A percentile compares a stretch with the other conserved stretches of the same genome.
Evolutionary conservation across 92 coral and sea anemone genomes (phyloP).

Genomic region (Anthopleura xanthogrammica): DNA sequence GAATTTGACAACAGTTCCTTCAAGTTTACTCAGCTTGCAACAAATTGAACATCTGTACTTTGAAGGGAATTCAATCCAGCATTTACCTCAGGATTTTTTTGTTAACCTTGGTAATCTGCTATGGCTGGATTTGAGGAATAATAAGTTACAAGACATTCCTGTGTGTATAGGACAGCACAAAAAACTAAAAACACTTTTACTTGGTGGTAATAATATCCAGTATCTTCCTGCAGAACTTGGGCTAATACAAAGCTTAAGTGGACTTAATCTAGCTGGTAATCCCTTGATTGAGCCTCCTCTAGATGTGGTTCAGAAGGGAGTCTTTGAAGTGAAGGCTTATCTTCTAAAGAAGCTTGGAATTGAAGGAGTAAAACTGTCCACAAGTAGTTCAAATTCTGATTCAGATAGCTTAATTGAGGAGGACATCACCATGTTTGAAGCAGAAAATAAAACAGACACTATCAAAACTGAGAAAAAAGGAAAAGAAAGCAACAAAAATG

Average conservation of each 20-base stretch:
- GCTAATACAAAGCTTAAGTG: constrained; percentile 43
- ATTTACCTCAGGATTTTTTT: constrained; percentile 58
- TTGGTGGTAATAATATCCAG: constrained; percentile 56
- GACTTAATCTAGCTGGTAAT: constrained; percentile 58
- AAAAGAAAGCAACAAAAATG: neutral
- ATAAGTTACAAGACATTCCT: constrained; percentile 55
- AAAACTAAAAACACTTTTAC: constrained; percentile 48
- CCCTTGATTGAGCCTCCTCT: constrained; percentile 67
- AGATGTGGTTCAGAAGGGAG: constrained; percentile 49
- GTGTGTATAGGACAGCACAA: constrained; percentile 44
- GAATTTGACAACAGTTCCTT: constrained; percentile 43
- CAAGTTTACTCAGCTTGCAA: constrained; percentile 38
- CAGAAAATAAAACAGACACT: neutral
- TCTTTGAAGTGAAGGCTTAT: constrained; percentile 46
- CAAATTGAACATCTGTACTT: constrained; percentile 54
- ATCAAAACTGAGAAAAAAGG: neutral
- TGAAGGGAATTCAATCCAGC: constrained; percentile 50
- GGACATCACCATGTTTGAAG: neutral
- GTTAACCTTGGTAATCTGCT: constrained; percentile 36
- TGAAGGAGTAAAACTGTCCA: constrained; percentile 17
- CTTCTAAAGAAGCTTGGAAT: constrained; percentile 52
- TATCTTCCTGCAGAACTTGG: constrained; percentile 64
- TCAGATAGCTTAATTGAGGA: constrained; percentile 5
- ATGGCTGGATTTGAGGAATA: constrained; percentile 74
- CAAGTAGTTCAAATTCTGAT: constrained; percentile 18